Base-by-base conservation (phyloP, 2,113 vertebrate species). In the Coracopsis vasa region DNA sequence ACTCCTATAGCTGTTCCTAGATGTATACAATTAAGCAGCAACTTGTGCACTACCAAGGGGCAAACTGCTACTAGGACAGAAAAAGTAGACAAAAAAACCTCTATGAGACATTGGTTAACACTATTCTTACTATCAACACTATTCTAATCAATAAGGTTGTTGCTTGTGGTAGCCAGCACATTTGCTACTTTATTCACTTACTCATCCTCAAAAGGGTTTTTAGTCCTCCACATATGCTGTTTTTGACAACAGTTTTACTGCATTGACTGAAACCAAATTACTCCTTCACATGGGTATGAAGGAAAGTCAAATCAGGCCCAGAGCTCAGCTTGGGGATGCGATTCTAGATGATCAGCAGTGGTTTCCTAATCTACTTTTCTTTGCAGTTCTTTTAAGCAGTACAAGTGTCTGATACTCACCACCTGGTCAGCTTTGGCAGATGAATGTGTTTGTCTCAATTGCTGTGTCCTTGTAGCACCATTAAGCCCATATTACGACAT, bases 401-500 rank as follows among this genome's bases (percentile, higher is more conserved):
- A 13, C n/a, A 18, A 48, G 17, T 35, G 29, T 67, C 94, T 47
- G 65, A 54, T 64, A 24, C 17, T 33, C 4, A 3, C 31, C 0
- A 0, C 18, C 10, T 35, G 73, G 77, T 71, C 72, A 45, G 45
- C 19, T 31, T 23, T 90, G 89, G 42, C 62, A 88, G 74, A 39
- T 7, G 25, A 61, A 44, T 2, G 27, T 5, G 9, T 20, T 67
- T 0, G 0, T 44, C 64, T 45, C 72, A 44, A 44, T 45, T 3
- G 23, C 42, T 8, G 7, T 13, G 65, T 23, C 56, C 60, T 51
- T 15, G 24, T 13, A 44, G 56, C 16, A 25, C 39, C 16, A 6
- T 9, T 20, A 48, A 84, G 37, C 28, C 61, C 70, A 21, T 0
- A 0, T 41, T 33, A 16, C 0, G 0, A 27, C n/a, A 13, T 2